These are phyloP conservation scores for Mnemiopsis leidyi DNA, from an alignment of 37 sponge, comb jelly and placozoan species.

Conservation along the genomic window DNA sequence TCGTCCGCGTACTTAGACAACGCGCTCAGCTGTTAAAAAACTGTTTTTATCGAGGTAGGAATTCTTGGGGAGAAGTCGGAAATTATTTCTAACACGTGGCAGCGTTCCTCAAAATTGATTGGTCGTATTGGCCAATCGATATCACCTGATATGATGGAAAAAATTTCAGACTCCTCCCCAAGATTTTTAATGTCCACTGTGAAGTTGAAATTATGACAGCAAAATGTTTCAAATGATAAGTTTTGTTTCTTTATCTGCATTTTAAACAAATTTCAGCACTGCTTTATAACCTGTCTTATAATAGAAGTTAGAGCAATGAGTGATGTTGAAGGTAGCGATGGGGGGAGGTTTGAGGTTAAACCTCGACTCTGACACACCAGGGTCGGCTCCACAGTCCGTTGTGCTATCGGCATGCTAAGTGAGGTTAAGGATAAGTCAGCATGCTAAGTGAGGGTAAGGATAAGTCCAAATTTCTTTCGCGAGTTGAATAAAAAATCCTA, in stretches of 20 bases:
- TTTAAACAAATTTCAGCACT: too few relatives aligned
- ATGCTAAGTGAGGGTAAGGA: too few relatives aligned
- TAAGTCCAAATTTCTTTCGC: too few relatives aligned
- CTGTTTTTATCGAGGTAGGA: not conserved
- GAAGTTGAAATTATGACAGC: too few relatives aligned
- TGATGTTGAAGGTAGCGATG: conserved; percentile 1
- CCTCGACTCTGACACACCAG: not conserved
- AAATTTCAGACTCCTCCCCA: not conserved
- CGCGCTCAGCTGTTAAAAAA: not conserved
- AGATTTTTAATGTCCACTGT: too few relatives aligned
- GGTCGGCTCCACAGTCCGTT: conserved; percentile 11
- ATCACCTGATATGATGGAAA: not conserved
- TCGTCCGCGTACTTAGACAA: conserved; percentile 24
- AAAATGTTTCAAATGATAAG: too few relatives aligned
- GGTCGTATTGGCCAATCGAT: not conserved
- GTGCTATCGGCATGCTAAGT: not conserved
- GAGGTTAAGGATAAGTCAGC: too few relatives aligned
- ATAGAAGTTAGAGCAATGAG: conserved; percentile 13
- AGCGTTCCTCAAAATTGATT: too few relatives aligned
- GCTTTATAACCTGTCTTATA: conserved; percentile 29
- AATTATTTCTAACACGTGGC: too few relatives aligned
- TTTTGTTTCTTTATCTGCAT: too few relatives aligned
- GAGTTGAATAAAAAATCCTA: too few relatives aligned
- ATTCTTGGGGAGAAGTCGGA: too few relatives aligned
- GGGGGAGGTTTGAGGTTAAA: not conserved